These are phyloP conservation scores for Sardina pilchardus DNA, from an alignment of 2,113 vertebrate genomes.

Conservation along the genomic window DNA sequence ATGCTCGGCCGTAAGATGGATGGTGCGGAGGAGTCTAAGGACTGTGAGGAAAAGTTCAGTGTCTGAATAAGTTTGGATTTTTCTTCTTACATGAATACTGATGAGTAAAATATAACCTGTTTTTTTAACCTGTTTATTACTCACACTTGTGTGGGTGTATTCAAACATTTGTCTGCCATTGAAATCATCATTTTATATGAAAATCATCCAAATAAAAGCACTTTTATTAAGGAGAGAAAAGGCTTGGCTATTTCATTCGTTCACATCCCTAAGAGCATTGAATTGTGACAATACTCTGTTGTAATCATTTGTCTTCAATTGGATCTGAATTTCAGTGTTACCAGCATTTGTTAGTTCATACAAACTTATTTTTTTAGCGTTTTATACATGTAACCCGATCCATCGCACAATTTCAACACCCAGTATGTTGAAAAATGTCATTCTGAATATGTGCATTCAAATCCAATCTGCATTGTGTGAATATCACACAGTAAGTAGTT, in stretches of 20 bases:
- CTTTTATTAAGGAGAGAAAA: neutral
- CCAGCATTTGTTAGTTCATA: neutral
- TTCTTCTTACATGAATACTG: neutral
- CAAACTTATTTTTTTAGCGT: neutral
- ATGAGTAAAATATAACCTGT: neutral
- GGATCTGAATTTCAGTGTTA: neutral
- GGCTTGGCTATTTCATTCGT: neutral
- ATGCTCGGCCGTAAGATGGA: conserved; percentile 45
- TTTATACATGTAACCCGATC: neutral
- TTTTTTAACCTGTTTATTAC: neutral
- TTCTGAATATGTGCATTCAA: neutral
- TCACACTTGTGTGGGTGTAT: neutral
- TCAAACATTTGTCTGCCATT: no score
- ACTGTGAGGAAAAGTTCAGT: neutral
- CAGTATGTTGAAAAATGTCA: neutral
- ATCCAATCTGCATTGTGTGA: neutral
- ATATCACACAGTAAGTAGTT: neutral
- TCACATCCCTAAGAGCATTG: neutral
- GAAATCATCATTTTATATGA: neutral
- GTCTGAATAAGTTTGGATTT: neutral
- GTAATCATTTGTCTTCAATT: neutral
- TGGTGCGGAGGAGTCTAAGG: neutral
- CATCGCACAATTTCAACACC: neutral
- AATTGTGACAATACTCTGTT: neutral
- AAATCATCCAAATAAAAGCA: neutral